Evolutionary conservation across 2,113 vertebrate genomes (phyloP).

Genomic region (Scomber japonicus): DNA sequence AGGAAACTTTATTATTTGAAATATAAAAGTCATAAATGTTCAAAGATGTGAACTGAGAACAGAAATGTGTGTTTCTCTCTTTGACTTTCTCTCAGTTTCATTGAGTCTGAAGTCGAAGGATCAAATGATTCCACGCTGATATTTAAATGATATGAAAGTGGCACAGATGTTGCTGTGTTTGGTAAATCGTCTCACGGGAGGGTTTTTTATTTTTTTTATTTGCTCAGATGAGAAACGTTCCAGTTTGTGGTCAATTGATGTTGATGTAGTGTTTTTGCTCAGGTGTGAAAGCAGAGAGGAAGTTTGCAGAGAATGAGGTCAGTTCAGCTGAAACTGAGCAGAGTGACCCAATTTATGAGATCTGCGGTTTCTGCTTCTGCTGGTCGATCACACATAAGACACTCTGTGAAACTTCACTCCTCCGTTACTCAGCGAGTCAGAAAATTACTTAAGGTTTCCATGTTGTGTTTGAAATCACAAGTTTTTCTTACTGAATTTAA

Average conservation of each 20-base stretch:
- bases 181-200: background rate
- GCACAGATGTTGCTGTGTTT: background rate
- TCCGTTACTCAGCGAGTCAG: no score
- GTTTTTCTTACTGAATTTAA: no score
- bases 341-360: constrained; percentile 43
- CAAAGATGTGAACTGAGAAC: background rate
- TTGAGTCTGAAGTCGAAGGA: background rate
- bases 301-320: constrained; percentile 78
- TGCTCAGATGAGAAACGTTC: background rate
- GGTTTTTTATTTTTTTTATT: background rate
- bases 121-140: background rate
- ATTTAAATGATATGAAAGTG: constrained; percentile 32
- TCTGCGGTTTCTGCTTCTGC: background rate
- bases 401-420: no score
- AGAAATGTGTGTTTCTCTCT: background rate
- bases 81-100: constrained; percentile 8
- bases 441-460: no score
- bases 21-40: no score
- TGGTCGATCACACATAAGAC: no score
- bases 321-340: background rate
- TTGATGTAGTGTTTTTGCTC: background rate
- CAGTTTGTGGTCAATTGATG: constrained; percentile 21
- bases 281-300: constrained; percentile 35
- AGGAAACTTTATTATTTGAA: no score
- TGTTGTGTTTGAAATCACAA: no score